Conservation (phyloP, 1,140 invertebrate genomes). For the Aphelenchoides avenae region DNA sequence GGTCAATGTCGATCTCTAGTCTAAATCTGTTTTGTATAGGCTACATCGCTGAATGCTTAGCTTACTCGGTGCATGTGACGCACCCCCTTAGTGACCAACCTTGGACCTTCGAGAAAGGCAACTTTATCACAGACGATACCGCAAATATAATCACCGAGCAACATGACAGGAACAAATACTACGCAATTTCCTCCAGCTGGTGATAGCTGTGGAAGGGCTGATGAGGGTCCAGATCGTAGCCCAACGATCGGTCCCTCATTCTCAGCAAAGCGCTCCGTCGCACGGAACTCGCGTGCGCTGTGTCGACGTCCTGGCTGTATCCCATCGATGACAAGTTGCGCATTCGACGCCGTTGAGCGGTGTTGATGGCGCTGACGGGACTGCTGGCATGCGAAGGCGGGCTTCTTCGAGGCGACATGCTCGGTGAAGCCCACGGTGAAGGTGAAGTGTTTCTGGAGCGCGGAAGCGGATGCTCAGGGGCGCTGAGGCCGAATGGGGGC, state of each 20-base stretch:
- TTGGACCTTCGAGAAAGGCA: too few species aligned
- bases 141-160: too few species aligned
- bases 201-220: slow-evolving; percentile 30
- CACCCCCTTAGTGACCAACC: too few species aligned
- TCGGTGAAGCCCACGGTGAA: slow-evolving; percentile 27
- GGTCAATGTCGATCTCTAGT: too few species aligned
- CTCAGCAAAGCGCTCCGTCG: slow-evolving; percentile 28
- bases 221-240: slow-evolving; percentile 25
- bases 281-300: slow-evolving; percentile 20
- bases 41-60: too few species aligned
- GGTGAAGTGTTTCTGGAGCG: too few species aligned
- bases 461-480: slow-evolving; percentile 7
- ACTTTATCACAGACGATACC: too few species aligned
- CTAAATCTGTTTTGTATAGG: too few species aligned
- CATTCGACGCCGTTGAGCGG: slow-evolving; percentile 4
- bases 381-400: slow-evolving; percentile 19
- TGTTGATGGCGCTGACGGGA: neutral
- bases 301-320: slow-evolving; percentile 41
- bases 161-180: too few species aligned
- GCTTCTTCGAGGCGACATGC: slow-evolving; percentile 19
- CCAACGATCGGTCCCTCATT: slow-evolving; percentile 44
- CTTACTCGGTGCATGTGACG: too few species aligned
- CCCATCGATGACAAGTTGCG: too few species aligned
- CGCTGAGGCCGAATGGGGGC: slow-evolving; percentile 8
- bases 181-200: slow-evolving; percentile 28